phyloP scores from a whole-genome alignment of 1,140 invertebrate species.

The Bombus superbus region DNA sequence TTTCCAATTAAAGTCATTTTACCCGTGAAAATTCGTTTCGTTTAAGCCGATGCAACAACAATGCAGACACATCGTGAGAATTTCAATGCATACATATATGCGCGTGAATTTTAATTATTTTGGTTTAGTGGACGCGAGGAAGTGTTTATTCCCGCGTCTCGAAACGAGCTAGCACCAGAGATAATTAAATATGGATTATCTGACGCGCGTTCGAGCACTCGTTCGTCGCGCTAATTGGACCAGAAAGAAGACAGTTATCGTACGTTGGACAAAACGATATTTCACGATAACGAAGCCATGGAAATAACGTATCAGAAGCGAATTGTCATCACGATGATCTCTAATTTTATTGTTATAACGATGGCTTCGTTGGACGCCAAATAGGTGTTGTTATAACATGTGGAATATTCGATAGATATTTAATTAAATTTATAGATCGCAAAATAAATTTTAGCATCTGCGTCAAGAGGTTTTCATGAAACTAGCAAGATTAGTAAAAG shows the following conservation, averaged over 20 bases:
- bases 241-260: slow-evolving; percentile 58
- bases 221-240: slow-evolving; percentile 52
- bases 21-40: slow-evolving; percentile 6
- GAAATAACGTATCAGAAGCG: background rate
- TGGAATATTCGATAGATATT: background rate
- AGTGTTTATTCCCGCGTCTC: slow-evolving; percentile 1
- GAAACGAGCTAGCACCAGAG: slow-evolving; percentile 4
- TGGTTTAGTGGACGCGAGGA: slow-evolving; percentile 14
- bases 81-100: background rate
- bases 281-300: slow-evolving; percentile 43
- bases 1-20: slow-evolving; percentile 26
- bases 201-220: slow-evolving; percentile 22
- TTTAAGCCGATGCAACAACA: no score
- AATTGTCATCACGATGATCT: background rate
- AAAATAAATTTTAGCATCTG: no score
- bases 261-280: slow-evolving; percentile 39
- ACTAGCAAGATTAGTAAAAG: no score
- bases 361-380: background rate
- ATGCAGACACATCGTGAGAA: background rate
- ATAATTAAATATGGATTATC: slow-evolving; percentile 74
- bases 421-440: no score
- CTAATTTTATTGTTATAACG: background rate
- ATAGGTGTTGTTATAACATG: background rate
- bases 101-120: slow-evolving; percentile 59
- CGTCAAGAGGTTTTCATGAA: no score